phyloP scores from a whole-genome alignment of 2,797 vertebrate genomes.

The Potorous gilbertii region DNA sequence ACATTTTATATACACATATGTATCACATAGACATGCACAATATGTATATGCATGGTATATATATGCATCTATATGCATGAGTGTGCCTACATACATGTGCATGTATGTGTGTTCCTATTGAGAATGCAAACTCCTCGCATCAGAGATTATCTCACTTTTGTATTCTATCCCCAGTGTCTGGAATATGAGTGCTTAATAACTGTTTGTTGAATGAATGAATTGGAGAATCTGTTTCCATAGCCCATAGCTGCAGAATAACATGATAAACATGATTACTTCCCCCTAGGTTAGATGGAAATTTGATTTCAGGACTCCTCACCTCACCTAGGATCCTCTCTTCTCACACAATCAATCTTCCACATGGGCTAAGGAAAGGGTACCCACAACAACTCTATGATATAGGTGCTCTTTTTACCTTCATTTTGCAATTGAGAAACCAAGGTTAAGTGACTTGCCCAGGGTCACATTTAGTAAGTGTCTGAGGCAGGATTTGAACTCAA shows the following conservation, averaged over 20 bases:
- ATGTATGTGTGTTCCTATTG: background rate
- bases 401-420: background rate
- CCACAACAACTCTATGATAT: too few relatives aligned
- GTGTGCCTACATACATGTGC: too few relatives aligned
- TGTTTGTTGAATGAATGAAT: background rate
- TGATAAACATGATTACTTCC: background rate
- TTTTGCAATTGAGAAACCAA: background rate
- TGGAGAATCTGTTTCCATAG: background rate
- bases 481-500: background rate
- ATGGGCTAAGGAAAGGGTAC: background rate
- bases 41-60: background rate
- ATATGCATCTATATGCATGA: background rate
- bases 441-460: background rate
- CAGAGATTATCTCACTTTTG: too few relatives aligned
- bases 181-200: too few relatives aligned
- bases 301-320: background rate
- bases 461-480: too few relatives aligned
- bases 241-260: background rate
- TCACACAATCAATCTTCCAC: background rate
- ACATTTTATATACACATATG: too few relatives aligned
- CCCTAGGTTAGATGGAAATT: background rate
- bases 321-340: background rate
- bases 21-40: too few relatives aligned
- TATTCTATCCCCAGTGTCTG: too few relatives aligned
- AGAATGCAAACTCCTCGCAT: too few relatives aligned